Percentiles rank a stretch among this genome's conserved stretches.
These are phyloP conservation scores for Cnemophilus loriae DNA, from an alignment of 2,113 vertebrate genomes.

Conservation along the genomic window DNA sequence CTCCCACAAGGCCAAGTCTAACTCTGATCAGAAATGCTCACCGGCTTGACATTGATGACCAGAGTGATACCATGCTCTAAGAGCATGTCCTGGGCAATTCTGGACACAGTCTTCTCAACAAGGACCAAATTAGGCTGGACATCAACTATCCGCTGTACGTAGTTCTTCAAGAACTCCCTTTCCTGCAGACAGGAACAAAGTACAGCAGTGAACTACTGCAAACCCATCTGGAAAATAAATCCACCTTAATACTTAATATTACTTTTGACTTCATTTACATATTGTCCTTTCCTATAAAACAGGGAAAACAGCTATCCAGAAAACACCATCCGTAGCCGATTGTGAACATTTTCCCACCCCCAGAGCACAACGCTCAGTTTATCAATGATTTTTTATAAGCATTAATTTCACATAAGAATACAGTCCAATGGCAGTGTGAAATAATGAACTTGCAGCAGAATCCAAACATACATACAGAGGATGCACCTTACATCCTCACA, in stretches of 20 bases:
- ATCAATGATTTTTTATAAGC: neutral
- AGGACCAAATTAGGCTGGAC: constrained; percentile 93
- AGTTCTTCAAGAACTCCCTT: constrained; percentile 97
- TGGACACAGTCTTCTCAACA: constrained; percentile 97
- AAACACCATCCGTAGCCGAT: neutral
- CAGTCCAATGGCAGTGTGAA: neutral
- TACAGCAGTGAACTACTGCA: neutral
- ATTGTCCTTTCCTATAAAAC: neutral
- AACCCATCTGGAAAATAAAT: neutral
- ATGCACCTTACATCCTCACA: neutral
- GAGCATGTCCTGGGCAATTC: constrained; percentile 97
- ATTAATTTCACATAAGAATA: neutral
- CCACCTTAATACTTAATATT: neutral
- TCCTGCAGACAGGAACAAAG: constrained; percentile 74
- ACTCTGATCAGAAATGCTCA: constrained; percentile 66
- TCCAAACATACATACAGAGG: neutral
- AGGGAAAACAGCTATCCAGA: neutral
- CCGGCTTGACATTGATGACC: constrained; percentile 96
- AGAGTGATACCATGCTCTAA: constrained; percentile 95
- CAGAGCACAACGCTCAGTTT: neutral
- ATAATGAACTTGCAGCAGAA: neutral
- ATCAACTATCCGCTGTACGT: constrained; percentile 93
- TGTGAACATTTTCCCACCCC: neutral
- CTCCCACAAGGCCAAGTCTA: neutral
- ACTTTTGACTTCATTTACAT: neutral